Base-by-base conservation (phyloP, 2,113 vertebrate genomes). In the Orthonyx spaldingii region DNA sequence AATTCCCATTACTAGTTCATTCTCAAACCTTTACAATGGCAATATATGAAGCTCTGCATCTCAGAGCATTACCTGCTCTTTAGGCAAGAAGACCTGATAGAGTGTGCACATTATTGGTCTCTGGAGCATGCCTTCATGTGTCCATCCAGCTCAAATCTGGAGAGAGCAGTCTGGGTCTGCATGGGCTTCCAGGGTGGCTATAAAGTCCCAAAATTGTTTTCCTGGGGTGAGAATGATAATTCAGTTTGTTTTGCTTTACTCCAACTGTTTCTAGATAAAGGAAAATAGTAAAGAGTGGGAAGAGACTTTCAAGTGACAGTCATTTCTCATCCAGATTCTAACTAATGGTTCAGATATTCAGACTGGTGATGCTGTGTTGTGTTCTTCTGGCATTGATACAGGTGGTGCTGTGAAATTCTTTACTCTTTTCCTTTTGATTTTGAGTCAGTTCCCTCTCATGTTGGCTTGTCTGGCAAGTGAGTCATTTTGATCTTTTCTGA, bases 11-110 rank as follows among this genome's bases (percentile, higher is more conserved):
- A 70, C 70, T 72, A 90, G 68, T 90, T 92, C 46, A 37, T 91
- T 75, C 69, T 93, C 89, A 81, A 63, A 79, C 44, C 68, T 75
- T 94, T 94, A 77, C 82, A 93, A 23, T 85, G 72, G n/a, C 59
- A 79, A 24, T 82, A 37, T 63, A 77, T 74, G 82, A 53, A 89
- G 26, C 46, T 94, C 95, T 87, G 56, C 87, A 71, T 84, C 94
- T 81, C 13, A 5, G 47, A 90, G 84, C 56, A 81, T 76, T 95
- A 46, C 78, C 75, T 93, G 44, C 52, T 87, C 52, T 85, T 95
- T 89, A 89, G 91, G 84, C 70, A 91, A 7, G 88, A 83, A 93
- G 86, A 79, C 53, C 22, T 1, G 14, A 64, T 52, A 72, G 39
- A 74, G 59, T 4, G 3, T 56, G n/a, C n/a, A 27, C 20, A 13